Base-by-base conservation (phyloP, 1,140 invertebrate genomes). In the Ceratina calcarata region DNA sequence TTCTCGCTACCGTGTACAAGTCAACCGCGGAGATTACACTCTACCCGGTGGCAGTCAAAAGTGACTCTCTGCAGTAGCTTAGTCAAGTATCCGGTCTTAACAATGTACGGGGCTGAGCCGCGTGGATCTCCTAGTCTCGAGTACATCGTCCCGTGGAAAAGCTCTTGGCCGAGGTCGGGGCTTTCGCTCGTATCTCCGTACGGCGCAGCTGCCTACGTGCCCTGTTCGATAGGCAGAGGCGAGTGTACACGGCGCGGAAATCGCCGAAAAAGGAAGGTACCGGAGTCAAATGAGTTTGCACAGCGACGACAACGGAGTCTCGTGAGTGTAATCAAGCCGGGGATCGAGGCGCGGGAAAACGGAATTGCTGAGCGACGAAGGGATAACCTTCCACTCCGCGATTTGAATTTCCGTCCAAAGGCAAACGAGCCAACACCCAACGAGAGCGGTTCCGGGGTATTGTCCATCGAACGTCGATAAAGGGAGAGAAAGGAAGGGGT, bases 331-430 rank as follows among this genome's bases (percentile, higher is more conserved):
- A 85, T 86, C 84, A 86, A 86, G 71, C 61, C 69, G 58, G 68
- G 37, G 73, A 72, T 58, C 55, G 70, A 66, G 77, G 27, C 65
- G 67, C 71, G 62, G 64, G 78, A 81, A 71, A 83, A 81, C 64
- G 72, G 78, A 75, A 71, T 71, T 69, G 67, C 27, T 22, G 27
- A n/a, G 27, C 58, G 70, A 13, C 16, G 24, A 51, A 84, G 79
- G 82, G 57, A 70, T 58, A 73, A 58, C 51, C 24, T 61, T 67
- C 74, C 57, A 24, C 55, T 64, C 65, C 16, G 67, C 76, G 70
- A 87, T 87, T 87, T 87, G 82, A 87, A 87, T 86, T 87, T 87
- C 85, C 82, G 71, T 82, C 81, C 79, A 80, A 84, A 86, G 80
- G 76, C 60, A 86, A 86, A 72, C 82, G 83, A 71, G 79, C 66